Conservation (phyloP, 2,113 vertebrate genomes). For the Myanophis thanlyinensis region DNA sequence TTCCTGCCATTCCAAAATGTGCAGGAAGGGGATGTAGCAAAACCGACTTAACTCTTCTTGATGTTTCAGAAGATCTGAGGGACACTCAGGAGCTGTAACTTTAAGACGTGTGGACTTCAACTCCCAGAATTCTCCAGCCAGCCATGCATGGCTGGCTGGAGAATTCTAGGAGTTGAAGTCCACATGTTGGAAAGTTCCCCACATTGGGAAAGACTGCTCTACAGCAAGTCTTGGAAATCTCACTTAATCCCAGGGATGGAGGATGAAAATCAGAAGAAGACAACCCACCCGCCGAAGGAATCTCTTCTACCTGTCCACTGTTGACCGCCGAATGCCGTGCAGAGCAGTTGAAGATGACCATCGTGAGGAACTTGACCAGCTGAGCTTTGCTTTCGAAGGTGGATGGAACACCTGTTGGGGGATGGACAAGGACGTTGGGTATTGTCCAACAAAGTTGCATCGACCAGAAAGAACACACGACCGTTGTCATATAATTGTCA, state of each 20-base stretch:
- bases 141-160: background rate
- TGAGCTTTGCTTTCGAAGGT: slow-evolving; percentile 55
- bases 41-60: background rate
- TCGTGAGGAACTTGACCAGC: slow-evolving; percentile 48
- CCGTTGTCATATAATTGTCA: no score
- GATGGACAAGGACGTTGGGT: background rate
- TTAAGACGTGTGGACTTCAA: background rate
- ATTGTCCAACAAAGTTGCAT: background rate
- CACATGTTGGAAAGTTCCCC: background rate
- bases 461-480: background rate
- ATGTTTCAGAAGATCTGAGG: background rate
- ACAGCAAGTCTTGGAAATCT: background rate
- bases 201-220: background rate
- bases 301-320: slow-evolving; percentile 47
- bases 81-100: background rate
- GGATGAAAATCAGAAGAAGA: background rate
- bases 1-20: background rate
- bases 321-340: slow-evolving; percentile 42
- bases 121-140: background rate
- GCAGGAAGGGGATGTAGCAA: background rate
- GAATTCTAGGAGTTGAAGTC: background rate
- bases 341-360: slow-evolving; percentile 59
- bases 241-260: background rate
- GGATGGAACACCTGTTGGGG: slow-evolving; percentile 70
- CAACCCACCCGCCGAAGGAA: fast-evolving